Base-by-base conservation (phyloP, 1,140 invertebrate genomes). In the Amyelois transitella region DNA sequence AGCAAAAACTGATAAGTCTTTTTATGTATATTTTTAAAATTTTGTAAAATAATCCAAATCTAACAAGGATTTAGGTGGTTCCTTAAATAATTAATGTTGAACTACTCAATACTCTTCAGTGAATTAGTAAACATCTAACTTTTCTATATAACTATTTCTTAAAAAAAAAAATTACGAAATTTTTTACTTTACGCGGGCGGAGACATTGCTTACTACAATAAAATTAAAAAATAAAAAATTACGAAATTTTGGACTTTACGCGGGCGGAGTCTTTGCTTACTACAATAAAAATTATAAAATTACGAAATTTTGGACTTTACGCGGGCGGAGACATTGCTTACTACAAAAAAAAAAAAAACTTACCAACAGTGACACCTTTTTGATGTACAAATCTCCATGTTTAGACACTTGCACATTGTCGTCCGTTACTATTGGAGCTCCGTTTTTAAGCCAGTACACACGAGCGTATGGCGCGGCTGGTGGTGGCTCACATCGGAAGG, bases 401-500 rank as follows among this genome's bases (percentile, higher is more conserved):
- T 93, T 94, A n/a, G 96, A 94, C 22, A 95, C 92, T 66, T 97
- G 92, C 0, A 91, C 82, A 58, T 89, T 86, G 38, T 86, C 84
- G 50, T 82, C 85, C 8, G 90, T 84, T 58, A 94, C 90, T 19
- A 95, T 82, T 6, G 91, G 90, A 7, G 92, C 91, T 57, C 93
- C 93, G 71, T 95, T 95, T 61, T 93, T 92, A 28, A 95, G 88
- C 95, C 95, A 96, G 72, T 94, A 94, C 45, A 98, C 92, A 64
- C 95, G 92, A 0, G 96, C 96, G 51, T 94, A 92, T 4, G 97
- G 97, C 43, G 96, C 92, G 2, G 96, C 97, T 38, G 92, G 91
- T 1, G 98, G 98, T 12, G 97, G 94, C 47, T 96, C 91, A 88
- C 98, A 99, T 47, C 94, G 92, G 49, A 99, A 91, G 73, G 97